Conservation (phyloP, 2,797 vertebrate genomes). For the Oryzias sinensis region DNA sequence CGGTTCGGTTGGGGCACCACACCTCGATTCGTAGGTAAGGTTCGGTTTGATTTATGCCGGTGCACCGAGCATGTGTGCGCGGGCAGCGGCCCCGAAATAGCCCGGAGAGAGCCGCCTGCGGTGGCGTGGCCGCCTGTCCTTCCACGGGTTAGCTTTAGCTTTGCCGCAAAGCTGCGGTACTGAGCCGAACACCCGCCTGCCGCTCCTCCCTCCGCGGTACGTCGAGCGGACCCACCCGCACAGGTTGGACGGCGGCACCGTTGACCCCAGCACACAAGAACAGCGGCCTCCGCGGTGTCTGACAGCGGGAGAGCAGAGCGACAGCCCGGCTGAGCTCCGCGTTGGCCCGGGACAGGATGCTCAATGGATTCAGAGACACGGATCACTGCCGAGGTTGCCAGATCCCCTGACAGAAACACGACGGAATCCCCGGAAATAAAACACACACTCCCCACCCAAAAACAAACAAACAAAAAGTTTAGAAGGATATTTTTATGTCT, state of each 20-base stretch:
- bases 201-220: conserved; percentile 17
- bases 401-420: neutral
- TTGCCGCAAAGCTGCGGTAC: conserved; percentile 63
- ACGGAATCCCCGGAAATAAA: neutral
- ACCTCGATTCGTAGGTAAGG: neutral
- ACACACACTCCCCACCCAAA: neutral
- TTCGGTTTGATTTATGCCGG: neutral
- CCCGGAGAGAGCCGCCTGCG: conserved; percentile 28
- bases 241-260: fast-evolving
- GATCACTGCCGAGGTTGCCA: conserved; percentile 30
- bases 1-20: neutral
- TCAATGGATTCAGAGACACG: conserved; percentile 61
- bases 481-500: neutral
- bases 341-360: conserved; percentile 50
- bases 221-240: fast-evolving
- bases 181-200: conserved; percentile 7
- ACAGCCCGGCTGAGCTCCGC: conserved; percentile 15
- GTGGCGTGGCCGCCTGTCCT: conserved; percentile 52
- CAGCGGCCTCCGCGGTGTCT: conserved; percentile 16
- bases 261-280: neutral
- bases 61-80: conserved; percentile 32
- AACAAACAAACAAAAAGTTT: neutral
- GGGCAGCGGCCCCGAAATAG: conserved; percentile 49
- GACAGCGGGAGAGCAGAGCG: conserved; percentile 18
- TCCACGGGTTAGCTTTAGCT: conserved; percentile 53